A percentile compares a stretch with the other conserved stretches of the same genome.
These are phyloP conservation scores for Colletes collaris DNA, from an alignment of 2,888 invertebrate species.

Conservation along the genomic window DNA sequence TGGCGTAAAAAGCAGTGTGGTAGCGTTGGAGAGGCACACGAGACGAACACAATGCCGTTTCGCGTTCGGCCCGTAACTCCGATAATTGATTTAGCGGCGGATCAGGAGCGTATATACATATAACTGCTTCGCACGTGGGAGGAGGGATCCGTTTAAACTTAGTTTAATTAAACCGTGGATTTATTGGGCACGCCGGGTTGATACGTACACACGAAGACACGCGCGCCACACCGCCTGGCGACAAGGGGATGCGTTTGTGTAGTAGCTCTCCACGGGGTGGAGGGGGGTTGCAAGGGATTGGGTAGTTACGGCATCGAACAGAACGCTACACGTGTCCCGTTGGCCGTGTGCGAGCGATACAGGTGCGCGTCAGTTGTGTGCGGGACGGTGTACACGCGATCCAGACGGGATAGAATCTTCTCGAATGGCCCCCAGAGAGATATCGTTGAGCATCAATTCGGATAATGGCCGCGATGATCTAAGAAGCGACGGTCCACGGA, in stretches of 20 bases:
- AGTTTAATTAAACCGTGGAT: slow-evolving; percentile 81
- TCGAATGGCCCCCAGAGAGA: slow-evolving; percentile 65
- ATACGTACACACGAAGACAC: slow-evolving; percentile 67
- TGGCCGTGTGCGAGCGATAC: slow-evolving; percentile 14
- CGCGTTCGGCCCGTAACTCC: slow-evolving; percentile 66
- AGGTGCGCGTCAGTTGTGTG: slow-evolving; percentile 16
- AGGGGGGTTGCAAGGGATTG: background rate
- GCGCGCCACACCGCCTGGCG: slow-evolving; percentile 37
- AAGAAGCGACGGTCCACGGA: slow-evolving; percentile 51
- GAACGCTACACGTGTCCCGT: slow-evolving; percentile 35
- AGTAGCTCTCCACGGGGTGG: slow-evolving; percentile 1
- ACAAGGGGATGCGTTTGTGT: slow-evolving; percentile 53
- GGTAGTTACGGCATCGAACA: slow-evolving; percentile 28
- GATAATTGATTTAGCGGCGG: slow-evolving; percentile 81
- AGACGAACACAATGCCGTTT: slow-evolving; percentile 19
- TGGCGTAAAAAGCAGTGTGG: background rate
- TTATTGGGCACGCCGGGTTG: slow-evolving; percentile 76
- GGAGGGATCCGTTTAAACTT: slow-evolving; percentile 78
- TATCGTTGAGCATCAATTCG: slow-evolving; percentile 68
- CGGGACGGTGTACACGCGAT: slow-evolving; percentile 5
- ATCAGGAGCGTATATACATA: slow-evolving; percentile 77
- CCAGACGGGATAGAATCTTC: slow-evolving; percentile 54
- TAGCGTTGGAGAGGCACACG: background rate
- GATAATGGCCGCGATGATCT: slow-evolving; percentile 68
- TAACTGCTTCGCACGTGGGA: slow-evolving; percentile 74